phyloP scores from a whole-genome alignment of 2,113 vertebrate species.

The Gopherus evgoodei region DNA sequence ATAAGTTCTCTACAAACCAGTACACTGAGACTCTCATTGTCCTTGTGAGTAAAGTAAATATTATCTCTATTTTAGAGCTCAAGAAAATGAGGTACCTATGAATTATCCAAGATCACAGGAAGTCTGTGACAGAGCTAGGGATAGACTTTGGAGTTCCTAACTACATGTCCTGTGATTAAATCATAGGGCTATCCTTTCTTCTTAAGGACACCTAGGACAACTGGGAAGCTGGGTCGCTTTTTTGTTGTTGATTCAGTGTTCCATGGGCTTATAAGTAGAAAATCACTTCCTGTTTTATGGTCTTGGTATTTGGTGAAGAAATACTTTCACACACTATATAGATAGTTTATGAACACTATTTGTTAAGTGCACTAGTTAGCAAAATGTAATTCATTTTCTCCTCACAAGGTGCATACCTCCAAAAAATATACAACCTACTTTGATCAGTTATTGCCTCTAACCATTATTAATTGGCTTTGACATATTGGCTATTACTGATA shows the following conservation, averaged over 20 bases:
- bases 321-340: neutral
- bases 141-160: neutral
- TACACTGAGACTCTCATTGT: neutral
- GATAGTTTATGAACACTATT: neutral
- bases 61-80: too few relatives aligned
- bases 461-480: neutral
- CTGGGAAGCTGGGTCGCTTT: neutral
- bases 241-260: neutral
- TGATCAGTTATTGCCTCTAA: neutral
- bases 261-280: neutral
- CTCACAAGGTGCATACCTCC: neutral
- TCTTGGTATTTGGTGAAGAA: neutral
- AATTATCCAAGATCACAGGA: too few relatives aligned
- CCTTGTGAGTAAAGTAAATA: neutral
- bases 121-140: too few relatives aligned
- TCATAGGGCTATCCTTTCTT: neutral
- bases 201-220: neutral
- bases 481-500: neutral
- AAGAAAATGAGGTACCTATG: too few relatives aligned
- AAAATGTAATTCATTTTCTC: neutral
- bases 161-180: neutral
- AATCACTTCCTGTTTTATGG: neutral
- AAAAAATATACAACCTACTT: neutral
- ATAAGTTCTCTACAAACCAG: neutral
- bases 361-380: neutral